Evolutionary conservation across 2,888 invertebrate genomes (phyloP).

Genomic region (Morpho achilles): DNA sequence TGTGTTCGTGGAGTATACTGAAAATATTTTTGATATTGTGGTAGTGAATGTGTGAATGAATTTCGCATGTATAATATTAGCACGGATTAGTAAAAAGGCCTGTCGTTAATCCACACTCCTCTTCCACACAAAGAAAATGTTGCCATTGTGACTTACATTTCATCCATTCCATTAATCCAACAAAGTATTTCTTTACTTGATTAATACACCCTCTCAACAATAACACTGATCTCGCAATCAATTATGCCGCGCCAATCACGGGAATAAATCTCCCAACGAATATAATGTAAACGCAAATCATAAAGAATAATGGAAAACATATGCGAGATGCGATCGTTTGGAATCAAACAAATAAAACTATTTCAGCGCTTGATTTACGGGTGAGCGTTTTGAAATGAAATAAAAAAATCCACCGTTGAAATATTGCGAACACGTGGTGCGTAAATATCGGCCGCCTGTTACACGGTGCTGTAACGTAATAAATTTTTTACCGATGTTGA

Average conservation of each 20-base stretch:
- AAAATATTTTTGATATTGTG: no score
- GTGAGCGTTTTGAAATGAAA: slow-evolving; percentile 4
- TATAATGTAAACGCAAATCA: slow-evolving; percentile 5
- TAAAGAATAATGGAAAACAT: slow-evolving; percentile 12
- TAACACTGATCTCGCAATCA: neutral
- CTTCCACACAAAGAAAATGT: neutral
- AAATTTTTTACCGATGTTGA: neutral
- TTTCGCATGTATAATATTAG: no score
- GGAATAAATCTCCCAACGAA: slow-evolving; percentile 1
- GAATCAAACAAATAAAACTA: slow-evolving; percentile 12
- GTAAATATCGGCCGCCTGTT: slow-evolving; percentile 12
- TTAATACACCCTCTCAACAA: neutral
- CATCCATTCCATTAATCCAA: neutral
- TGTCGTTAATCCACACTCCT: no score
- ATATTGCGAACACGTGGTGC: slow-evolving; percentile 28
- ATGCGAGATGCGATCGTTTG: slow-evolving; percentile 4
- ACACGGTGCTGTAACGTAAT: slow-evolving; percentile 23
- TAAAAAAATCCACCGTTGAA: slow-evolving; percentile 26
- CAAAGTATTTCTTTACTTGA: neutral
- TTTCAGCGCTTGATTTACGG: slow-evolving; percentile 18
- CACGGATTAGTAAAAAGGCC: no score
- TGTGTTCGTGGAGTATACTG: no score
- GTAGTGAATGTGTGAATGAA: no score
- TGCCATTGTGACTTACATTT: neutral
- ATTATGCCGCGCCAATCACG: slow-evolving; percentile 1